These are phyloP conservation scores for Neopipo cinnamomea DNA, from an alignment of 2,113 vertebrate genomes.

Conservation along the genomic window DNA sequence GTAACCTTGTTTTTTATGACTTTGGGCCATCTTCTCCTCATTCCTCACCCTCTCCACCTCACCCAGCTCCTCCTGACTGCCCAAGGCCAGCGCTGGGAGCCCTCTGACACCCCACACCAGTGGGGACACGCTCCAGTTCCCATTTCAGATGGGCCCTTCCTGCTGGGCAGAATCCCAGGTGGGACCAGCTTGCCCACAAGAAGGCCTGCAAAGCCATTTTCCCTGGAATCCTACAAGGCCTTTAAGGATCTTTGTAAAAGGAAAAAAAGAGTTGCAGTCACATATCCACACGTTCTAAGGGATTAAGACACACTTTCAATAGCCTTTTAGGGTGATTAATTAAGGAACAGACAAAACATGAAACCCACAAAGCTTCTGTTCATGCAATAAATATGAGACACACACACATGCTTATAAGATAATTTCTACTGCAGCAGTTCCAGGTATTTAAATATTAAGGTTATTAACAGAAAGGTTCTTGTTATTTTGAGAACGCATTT, in stretches of 20 bases:
- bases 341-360: neutral
- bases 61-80: neutral
- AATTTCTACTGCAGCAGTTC: neutral
- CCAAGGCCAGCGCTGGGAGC: neutral
- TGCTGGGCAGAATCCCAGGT: neutral
- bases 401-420: neutral
- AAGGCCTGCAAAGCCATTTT: neutral
- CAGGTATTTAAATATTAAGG: neutral
- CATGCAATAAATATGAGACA: neutral
- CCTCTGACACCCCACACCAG: neutral
- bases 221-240: neutral
- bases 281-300: fast-evolving
- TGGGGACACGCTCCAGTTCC: neutral
- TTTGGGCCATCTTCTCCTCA: neutral
- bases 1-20: fast-evolving
- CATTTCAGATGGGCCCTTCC: fast-evolving
- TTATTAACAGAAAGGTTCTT: neutral
- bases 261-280: neutral
- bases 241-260: neutral
- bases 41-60: fast-evolving
- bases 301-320: neutral
- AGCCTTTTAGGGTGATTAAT: neutral
- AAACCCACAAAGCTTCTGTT: slow-evolving; percentile 1
- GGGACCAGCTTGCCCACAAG: neutral
- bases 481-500: neutral